Percentiles rank a stretch among this genome's conserved stretches.
These are phyloP conservation scores for Cisticola juncidis DNA, from an alignment of 2,113 vertebrate genomes.

Conservation along the genomic window DNA sequence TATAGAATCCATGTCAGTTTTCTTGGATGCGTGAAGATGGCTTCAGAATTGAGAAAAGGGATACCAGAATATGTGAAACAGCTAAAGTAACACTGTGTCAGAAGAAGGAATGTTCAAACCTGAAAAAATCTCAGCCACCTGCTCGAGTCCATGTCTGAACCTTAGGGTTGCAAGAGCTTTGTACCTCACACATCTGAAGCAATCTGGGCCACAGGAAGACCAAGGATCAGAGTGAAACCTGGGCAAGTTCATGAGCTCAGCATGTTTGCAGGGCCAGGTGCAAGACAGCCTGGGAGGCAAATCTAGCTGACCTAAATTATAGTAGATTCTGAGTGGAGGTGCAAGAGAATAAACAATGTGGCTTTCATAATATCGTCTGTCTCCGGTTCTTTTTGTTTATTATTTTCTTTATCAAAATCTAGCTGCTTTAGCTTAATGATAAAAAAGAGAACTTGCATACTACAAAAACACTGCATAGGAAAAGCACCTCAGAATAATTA, in stretches of 20 bases:
- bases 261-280: background rate
- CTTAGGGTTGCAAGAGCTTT: background rate
- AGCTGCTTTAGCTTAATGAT: background rate
- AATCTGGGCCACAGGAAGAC: accelerated
- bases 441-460: background rate
- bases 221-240: background rate
- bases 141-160: accelerated
- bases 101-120: background rate
- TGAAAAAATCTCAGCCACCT: background rate
- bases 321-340: background rate
- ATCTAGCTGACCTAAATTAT: background rate
- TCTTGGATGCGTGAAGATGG: background rate
- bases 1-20: background rate
- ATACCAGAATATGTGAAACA: background rate
- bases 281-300: background rate
- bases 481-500: background rate
- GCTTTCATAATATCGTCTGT: background rate
- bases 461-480: background rate
- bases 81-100: background rate
- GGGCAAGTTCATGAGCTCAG: background rate
- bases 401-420: background rate
- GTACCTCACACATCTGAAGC: background rate
- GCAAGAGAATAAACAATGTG: accelerated
- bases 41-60: background rate
- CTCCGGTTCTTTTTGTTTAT: background rate